Conservation (phyloP, 1,140 invertebrate genomes). For the Drosophila arawakana region DNA sequence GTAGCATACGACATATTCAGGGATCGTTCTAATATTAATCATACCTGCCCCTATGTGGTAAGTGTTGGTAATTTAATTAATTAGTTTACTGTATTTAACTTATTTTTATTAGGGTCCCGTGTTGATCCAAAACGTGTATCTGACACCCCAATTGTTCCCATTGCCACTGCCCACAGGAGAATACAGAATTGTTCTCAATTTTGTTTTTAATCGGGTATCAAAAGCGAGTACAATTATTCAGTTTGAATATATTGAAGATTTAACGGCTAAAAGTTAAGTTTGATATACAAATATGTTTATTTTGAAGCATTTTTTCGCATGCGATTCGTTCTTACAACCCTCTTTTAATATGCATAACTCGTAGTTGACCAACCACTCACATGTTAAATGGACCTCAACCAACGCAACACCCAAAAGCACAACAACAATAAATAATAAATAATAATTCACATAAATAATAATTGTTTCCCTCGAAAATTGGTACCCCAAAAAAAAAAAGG, state of each 20-base stretch:
- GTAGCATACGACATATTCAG: conserved; percentile 8
- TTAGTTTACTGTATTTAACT: not conserved
- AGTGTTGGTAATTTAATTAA: not conserved
- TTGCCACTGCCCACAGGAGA: conserved; percentile 26
- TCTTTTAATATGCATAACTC: conserved; percentile 70
- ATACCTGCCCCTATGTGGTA: conserved; percentile 40
- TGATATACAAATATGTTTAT: not conserved
- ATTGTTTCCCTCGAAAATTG: conserved; percentile 68
- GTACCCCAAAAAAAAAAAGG: conserved; percentile 17
- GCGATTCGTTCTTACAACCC: conserved; percentile 9
- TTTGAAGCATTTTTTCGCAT: not conserved
- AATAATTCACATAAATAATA: conserved; percentile 84
- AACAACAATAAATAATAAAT: conserved; percentile 82
- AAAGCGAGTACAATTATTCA: too few species aligned
- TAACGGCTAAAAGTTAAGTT: too few species aligned
- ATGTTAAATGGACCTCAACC: conserved; percentile 74
- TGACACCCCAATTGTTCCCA: not conserved
- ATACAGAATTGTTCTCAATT: conserved; percentile 5
- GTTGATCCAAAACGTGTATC: conserved; percentile 12
- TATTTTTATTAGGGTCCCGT: not conserved
- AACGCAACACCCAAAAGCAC: conserved; percentile 27
- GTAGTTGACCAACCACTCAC: conserved; percentile 56
- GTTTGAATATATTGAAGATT: too few species aligned
- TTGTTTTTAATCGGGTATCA: not conserved
- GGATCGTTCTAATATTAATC: conserved; percentile 36